These are phyloP conservation scores for Gila robusta DNA, from an alignment of 2,797 vertebrate species.

Conservation along the genomic window DNA sequence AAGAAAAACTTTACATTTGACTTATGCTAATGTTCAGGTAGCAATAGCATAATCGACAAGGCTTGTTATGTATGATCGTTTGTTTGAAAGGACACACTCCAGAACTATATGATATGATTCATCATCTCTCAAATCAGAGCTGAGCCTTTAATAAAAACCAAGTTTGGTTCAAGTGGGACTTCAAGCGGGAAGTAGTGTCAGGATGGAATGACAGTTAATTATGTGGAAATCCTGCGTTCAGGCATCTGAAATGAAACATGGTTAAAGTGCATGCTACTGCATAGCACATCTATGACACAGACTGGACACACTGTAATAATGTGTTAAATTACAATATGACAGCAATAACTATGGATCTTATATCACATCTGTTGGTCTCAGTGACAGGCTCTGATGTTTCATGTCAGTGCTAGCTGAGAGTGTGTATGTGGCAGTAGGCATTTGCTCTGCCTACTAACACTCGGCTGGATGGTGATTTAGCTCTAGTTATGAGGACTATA, in stretches of 20 bases:
- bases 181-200: neutral
- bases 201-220: neutral
- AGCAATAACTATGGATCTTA: constrained; percentile 6
- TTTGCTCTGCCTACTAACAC: no score
- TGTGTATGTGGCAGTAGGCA: no score
- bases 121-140: neutral
- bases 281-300: neutral
- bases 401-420: neutral
- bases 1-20: neutral
- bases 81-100: neutral
- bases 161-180: neutral
- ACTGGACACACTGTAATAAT: neutral
- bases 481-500: no score
- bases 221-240: neutral
- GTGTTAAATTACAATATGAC: neutral
- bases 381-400: neutral
- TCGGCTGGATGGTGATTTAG: no score
- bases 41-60: neutral
- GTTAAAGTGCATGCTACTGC: neutral
- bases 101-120: neutral
- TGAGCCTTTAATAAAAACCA: neutral
- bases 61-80: neutral
- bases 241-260: neutral
- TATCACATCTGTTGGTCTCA: neutral
- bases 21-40: neutral